Conservation (phyloP, 2,888 invertebrate genomes). For the Xestia c-nigrum region DNA sequence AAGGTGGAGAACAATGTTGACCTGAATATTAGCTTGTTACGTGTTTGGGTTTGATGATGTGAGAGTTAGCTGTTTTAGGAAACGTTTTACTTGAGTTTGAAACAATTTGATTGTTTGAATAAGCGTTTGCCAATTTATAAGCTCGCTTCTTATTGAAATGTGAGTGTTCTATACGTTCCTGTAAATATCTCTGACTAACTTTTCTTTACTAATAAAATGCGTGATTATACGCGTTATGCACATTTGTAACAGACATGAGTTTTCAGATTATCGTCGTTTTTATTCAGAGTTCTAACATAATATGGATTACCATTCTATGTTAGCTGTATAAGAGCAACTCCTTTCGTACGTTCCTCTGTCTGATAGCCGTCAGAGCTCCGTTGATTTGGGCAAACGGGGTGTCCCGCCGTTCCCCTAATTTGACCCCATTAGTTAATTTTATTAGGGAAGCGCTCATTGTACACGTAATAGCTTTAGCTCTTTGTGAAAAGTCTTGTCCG, state of each 20-base stretch:
- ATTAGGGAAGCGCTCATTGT: slow-evolving; percentile 33
- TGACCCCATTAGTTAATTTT: slow-evolving; percentile 52
- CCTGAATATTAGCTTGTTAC: neutral
- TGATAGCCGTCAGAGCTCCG: neutral
- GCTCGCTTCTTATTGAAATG: neutral
- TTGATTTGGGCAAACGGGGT: slow-evolving; percentile 11
- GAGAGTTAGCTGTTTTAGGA: neutral
- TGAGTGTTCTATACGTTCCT: neutral
- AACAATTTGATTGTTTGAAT: neutral
- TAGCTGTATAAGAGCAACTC: neutral
- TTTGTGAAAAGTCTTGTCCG: slow-evolving; percentile 28
- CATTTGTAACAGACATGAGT: neutral
- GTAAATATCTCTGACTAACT: neutral
- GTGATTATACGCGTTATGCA: neutral
- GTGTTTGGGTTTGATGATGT: too few species aligned
- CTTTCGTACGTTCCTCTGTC: neutral
- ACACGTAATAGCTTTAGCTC: slow-evolving; percentile 26
- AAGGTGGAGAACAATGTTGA: neutral
- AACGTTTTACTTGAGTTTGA: neutral
- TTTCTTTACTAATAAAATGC: neutral
- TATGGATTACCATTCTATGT: neutral
- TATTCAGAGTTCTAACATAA: neutral
- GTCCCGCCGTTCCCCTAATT: slow-evolving; percentile 24
- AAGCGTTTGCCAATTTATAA: neutral
- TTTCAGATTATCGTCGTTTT: neutral